Evolutionary conservation across 53 echinoderm and acorn worm genomes (phyloP).

Genomic region (Apostichopus leukothele): DNA sequence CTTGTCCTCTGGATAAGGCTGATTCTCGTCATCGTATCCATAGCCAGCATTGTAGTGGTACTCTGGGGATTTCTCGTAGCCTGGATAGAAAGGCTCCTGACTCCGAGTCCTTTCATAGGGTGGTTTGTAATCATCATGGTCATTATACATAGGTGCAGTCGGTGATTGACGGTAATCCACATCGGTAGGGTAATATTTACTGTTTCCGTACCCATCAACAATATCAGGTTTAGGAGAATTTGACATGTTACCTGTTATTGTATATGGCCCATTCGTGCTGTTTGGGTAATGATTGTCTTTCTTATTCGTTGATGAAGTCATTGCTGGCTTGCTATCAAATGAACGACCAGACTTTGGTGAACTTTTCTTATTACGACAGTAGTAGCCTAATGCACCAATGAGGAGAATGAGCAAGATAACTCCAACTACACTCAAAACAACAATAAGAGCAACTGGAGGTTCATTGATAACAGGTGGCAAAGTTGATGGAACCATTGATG

Average conservation of each 20-base stretch:
- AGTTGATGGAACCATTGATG: neutral
- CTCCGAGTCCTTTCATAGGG: constrained; percentile 18
- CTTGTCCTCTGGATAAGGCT: neutral
- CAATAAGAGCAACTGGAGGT: constrained; percentile 22
- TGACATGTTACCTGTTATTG: constrained; percentile 4
- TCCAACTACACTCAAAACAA: constrained; percentile 7
- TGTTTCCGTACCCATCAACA: neutral
- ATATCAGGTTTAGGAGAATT: neutral
- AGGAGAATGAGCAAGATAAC: constrained; percentile 9
- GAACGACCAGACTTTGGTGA: neutral
- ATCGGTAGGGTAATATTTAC: neutral
- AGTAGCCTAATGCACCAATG: neutral
- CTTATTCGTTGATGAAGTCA: neutral
- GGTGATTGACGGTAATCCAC: neutral
- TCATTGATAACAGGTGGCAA: neutral
- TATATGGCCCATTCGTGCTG: constrained; percentile 15
- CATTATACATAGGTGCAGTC: neutral
- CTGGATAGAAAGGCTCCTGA: constrained; percentile 9
- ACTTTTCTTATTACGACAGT: neutral
- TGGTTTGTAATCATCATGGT: neutral
- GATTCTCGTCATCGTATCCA: constrained; percentile 28
- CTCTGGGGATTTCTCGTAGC: neutral
- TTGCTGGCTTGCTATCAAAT: neutral
- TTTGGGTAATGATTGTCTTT: neutral
- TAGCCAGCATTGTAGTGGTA: constrained; percentile 18